These are phyloP conservation scores for Caenorhabditis virilis DNA, from an alignment of 2,888 invertebrate species.

Conservation along the genomic window DNA sequence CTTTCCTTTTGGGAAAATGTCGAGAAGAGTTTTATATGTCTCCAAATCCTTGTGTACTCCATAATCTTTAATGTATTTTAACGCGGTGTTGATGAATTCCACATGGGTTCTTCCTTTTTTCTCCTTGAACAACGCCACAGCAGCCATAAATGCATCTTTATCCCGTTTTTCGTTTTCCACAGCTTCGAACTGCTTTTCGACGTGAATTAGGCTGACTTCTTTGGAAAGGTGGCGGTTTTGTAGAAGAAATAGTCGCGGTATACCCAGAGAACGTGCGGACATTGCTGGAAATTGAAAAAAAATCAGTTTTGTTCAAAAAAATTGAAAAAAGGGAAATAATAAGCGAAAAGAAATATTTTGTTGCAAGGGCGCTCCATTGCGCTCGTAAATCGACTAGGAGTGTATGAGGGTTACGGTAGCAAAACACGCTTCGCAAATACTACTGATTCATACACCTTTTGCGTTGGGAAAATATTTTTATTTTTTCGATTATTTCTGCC, in stretches of 20 bases:
- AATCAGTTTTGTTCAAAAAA: no score
- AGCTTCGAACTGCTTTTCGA: constrained; percentile 61
- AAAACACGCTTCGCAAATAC: constrained; percentile 35
- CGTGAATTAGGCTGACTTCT: constrained; percentile 37
- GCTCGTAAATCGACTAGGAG: constrained; percentile 30
- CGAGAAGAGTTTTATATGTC: constrained; percentile 69
- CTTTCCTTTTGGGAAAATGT: constrained; percentile 77
- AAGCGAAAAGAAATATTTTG: background rate
- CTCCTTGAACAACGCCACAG: constrained; percentile 76
- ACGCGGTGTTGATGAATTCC: constrained; percentile 89
- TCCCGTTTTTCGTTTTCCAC: constrained; percentile 53
- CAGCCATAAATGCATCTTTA: constrained; percentile 58
- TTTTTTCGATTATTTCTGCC: background rate
- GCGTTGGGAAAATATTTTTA: constrained; percentile 27
- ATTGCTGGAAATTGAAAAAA: no score
- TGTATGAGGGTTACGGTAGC: constrained; percentile 37
- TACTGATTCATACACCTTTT: constrained; percentile 36
- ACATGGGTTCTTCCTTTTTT: constrained; percentile 83
- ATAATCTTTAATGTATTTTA: constrained; percentile 86
- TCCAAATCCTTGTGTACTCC: constrained; percentile 80
- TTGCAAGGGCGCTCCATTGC: constrained; percentile 19
- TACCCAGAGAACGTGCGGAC: no score
- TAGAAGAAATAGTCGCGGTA: background rate
- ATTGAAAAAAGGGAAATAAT: background rate
- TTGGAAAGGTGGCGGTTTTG: background rate